phyloP scores from a whole-genome alignment of 2,113 vertebrate genomes.

The Clarias batrachus region DNA sequence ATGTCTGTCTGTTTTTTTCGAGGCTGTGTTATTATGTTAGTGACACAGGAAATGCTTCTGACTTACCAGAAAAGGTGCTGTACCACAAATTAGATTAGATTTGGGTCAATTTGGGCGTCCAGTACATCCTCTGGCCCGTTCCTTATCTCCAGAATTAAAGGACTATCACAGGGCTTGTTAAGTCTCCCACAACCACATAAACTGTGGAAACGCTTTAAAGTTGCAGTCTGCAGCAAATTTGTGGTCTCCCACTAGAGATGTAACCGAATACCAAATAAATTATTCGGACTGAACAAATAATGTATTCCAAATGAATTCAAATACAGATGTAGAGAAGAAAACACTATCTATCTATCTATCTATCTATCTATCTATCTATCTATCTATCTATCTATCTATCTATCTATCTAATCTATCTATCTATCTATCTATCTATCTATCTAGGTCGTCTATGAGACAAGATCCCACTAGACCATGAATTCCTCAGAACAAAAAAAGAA shows the following conservation, averaged over 20 bases:
- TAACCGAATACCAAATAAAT: not conserved
- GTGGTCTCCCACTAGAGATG: not conserved
- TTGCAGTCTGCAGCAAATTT: not conserved
- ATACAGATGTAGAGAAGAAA: not conserved
- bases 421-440: no score
- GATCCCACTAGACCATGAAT: not conserved
- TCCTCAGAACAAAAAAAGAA: no score
- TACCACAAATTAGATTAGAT: slow-evolving; percentile 64
- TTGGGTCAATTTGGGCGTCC: slow-evolving; percentile 63
- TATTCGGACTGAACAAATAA: not conserved
- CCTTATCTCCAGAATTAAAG: slow-evolving; percentile 31
- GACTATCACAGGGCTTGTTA: not conserved
- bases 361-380: no score
- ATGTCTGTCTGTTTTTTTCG: slow-evolving; percentile 62
- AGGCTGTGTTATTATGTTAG: slow-evolving; percentile 63
- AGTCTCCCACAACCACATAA: not conserved
- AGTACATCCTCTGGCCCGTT: slow-evolving; percentile 61
- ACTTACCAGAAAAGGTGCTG: slow-evolving; percentile 66
- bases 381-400: no score
- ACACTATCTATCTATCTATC: no score
- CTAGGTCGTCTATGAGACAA: not conserved
- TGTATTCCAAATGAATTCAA: not conserved
- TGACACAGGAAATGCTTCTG: slow-evolving; percentile 67
- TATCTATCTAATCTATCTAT: no score
- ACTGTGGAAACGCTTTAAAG: not conserved